A percentile compares a stretch with the other conserved stretches of the same genome.
These are phyloP conservation scores for Drosophila dunni DNA, from an alignment of 1,140 invertebrate genomes.

Conservation along the genomic window DNA sequence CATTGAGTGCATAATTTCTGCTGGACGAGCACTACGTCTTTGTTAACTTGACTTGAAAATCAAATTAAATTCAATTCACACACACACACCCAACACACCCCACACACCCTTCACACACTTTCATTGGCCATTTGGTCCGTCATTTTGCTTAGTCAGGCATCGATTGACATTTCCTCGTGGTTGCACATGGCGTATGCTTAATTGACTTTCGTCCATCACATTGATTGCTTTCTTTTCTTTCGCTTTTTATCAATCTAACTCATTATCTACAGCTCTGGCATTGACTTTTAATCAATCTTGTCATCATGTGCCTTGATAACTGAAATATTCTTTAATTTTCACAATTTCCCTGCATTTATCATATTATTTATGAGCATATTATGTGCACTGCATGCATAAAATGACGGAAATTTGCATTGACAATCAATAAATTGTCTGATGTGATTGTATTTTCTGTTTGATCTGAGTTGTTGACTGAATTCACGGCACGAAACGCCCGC, in stretches of 20 bases:
- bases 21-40: slow-evolving; percentile 7
- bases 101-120: neutral
- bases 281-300: slow-evolving; percentile 32
- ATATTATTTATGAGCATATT: slow-evolving; percentile 24
- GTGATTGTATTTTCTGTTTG: slow-evolving; percentile 4
- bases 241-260: slow-evolving; percentile 16
- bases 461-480: slow-evolving; percentile 1
- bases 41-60: slow-evolving; percentile 12
- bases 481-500: slow-evolving; percentile 1
- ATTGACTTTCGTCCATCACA: slow-evolving; percentile 20
- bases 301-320: slow-evolving; percentile 4
- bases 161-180: slow-evolving; percentile 16
- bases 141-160: slow-evolving; percentile 26
- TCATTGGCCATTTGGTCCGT: neutral
- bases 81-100: too few species aligned
- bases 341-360: slow-evolving; percentile 7
- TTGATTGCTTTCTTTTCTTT: slow-evolving; percentile 18
- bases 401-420: slow-evolving; percentile 23
- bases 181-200: slow-evolving; percentile 46
- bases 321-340: slow-evolving; percentile 13
- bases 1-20: slow-evolving; percentile 13
- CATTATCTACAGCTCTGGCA: slow-evolving; percentile 21
- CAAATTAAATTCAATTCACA: slow-evolving; percentile 4
- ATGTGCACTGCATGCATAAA: slow-evolving; percentile 19
- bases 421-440: slow-evolving; percentile 35